These are phyloP conservation scores for Amyelois transitella DNA, from an alignment of 1,140 invertebrate genomes.

Conservation along the genomic window DNA sequence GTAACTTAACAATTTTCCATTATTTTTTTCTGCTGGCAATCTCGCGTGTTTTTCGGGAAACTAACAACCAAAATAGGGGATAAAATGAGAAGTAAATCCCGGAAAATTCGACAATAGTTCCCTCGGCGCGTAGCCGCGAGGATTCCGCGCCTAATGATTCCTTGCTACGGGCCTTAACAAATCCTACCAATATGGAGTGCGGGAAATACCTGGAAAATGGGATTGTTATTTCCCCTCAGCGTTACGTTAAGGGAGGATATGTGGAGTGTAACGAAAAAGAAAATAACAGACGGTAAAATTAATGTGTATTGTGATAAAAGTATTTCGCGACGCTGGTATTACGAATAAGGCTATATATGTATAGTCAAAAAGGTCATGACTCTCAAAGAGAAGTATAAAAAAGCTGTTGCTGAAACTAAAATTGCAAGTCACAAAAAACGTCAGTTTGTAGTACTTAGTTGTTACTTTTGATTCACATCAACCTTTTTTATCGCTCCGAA, in stretches of 20 bases:
- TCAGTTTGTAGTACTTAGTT: constrained; percentile 48
- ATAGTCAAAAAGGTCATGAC: no score
- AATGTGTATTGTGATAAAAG: constrained; percentile 11
- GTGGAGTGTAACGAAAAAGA: constrained; percentile 49
- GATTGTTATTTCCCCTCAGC: constrained; percentile 48
- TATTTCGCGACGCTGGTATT: no score
- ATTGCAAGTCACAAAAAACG: neutral
- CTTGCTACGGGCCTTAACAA: constrained; percentile 38
- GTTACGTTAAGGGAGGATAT: constrained; percentile 41
- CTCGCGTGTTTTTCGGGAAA: constrained; percentile 12
- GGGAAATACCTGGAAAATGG: constrained; percentile 66
- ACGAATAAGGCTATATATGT: constrained; percentile 9
- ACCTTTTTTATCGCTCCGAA: constrained; percentile 54
- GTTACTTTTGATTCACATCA: constrained; percentile 62
- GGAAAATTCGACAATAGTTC: constrained; percentile 47
- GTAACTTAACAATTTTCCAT: neutral
- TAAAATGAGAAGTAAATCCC: constrained; percentile 37
- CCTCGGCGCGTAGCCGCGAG: constrained; percentile 33
- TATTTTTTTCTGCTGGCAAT: neutral
- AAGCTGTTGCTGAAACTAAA: constrained; percentile 3
- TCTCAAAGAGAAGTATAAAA: no score
- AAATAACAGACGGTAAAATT: constrained; percentile 27
- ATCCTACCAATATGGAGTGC: constrained; percentile 63
- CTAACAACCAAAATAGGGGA: constrained; percentile 19
- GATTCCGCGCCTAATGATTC: constrained; percentile 33